phyloP scores from a whole-genome alignment of 2,797 vertebrate species.

The Enoplosus armatus region DNA sequence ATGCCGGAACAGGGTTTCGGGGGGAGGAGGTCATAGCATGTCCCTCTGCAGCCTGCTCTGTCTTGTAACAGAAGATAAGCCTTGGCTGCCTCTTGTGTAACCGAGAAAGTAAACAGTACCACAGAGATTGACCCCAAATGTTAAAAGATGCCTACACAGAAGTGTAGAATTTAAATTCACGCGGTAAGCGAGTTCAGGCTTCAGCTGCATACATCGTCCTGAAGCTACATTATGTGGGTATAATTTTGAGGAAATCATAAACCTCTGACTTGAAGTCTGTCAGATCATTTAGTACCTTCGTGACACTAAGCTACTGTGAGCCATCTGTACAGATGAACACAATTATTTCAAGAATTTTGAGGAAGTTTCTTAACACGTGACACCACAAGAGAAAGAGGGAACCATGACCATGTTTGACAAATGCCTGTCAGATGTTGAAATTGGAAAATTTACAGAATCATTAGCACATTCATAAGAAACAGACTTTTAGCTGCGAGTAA shows the following conservation, averaged over 20 bases:
- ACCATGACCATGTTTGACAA: constrained; percentile 37
- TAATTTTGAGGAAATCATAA: not conserved
- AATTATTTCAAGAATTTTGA: constrained; percentile 51
- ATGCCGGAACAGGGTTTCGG: constrained; percentile 30
- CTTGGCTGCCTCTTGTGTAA: constrained; percentile 14
- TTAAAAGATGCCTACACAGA: not conserved
- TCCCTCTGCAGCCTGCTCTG: constrained; percentile 42
- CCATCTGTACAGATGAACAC: not conserved
- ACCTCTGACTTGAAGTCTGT: not conserved
- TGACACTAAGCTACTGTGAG: not conserved
- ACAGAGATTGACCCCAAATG: not conserved
- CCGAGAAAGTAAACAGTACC: constrained; percentile 24
- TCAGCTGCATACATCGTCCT: not conserved
- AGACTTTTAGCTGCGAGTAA: not conserved
- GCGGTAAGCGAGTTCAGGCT: not conserved
- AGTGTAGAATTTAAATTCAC: not conserved
- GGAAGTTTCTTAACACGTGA: constrained; percentile 68
- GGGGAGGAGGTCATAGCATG: constrained; percentile 37
- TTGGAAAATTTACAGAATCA: constrained; percentile 27
- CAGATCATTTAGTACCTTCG: not conserved
- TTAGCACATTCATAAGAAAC: constrained; percentile 19
- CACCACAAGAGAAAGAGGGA: constrained; percentile 51
- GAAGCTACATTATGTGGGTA: not conserved
- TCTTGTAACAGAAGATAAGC: constrained; percentile 63
- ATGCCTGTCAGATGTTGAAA: constrained; percentile 48